Evolutionary conservation across 2,113 vertebrate genomes (phyloP).

Genomic region (Malurus alboscapulatus): DNA sequence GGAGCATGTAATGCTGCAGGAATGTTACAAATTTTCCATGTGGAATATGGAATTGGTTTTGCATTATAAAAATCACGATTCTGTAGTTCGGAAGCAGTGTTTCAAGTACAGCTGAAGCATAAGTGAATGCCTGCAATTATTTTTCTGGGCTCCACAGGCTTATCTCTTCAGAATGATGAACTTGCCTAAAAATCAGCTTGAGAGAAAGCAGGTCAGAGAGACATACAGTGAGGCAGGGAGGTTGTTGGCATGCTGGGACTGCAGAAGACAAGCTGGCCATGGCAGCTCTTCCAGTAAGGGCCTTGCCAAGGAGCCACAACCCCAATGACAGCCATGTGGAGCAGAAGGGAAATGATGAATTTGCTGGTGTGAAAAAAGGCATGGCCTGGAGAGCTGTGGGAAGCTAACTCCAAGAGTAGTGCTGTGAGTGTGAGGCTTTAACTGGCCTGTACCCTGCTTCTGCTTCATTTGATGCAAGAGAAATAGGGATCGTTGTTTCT

Average conservation of each 20-base stretch:
- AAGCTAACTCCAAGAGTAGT: background rate
- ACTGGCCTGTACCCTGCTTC: background rate
- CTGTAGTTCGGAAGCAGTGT: background rate
- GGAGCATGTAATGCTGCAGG: background rate
- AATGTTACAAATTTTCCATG: background rate
- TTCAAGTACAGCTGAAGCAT: background rate
- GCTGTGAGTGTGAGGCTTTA: background rate
- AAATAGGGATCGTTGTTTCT: background rate
- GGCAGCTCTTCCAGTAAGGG: background rate
- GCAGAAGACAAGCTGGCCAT: background rate
- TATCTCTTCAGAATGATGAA: background rate
- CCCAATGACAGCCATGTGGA: background rate
- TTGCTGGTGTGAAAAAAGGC: background rate
- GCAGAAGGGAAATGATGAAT: background rate
- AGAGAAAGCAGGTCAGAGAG: background rate
- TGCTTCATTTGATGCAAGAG: background rate
- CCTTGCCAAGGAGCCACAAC: background rate
- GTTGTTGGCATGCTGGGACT: background rate
- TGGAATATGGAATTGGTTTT: background rate
- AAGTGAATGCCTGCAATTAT: background rate
- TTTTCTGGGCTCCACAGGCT: background rate
- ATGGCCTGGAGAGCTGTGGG: background rate
- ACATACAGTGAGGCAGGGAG: background rate
- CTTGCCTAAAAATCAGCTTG: background rate
- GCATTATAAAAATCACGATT: background rate